phyloP scores from a whole-genome alignment of 2,113 vertebrate species.

The Sapajus apella region DNA sequence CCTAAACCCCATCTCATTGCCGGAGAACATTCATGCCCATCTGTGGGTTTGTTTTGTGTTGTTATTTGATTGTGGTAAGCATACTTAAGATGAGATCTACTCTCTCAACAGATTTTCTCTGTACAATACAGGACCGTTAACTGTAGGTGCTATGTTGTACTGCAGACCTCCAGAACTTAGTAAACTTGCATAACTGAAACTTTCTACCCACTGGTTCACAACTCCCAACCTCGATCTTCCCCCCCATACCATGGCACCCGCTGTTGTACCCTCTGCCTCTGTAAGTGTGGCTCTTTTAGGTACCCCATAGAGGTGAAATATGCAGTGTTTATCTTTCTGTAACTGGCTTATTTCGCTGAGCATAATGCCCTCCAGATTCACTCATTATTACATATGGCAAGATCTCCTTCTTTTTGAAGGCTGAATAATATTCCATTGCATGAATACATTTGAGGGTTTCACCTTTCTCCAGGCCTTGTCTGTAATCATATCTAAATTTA shows the following conservation, averaged over 20 bases:
- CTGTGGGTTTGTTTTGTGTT: background rate
- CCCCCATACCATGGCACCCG: too few species aligned
- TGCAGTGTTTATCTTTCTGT: background rate
- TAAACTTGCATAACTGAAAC: background rate
- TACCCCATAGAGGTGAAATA: background rate
- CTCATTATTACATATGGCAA: fast-evolving
- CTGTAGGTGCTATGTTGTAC: fast-evolving
- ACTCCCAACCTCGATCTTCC: fast-evolving
- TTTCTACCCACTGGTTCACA: background rate
- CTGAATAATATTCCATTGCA: background rate
- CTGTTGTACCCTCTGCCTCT: background rate
- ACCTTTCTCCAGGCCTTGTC: background rate
- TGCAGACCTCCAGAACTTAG: background rate
- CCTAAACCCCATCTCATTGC: fast-evolving
- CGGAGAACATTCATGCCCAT: background rate
- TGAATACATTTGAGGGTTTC: background rate
- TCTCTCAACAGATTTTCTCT: background rate
- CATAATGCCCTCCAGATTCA: background rate
- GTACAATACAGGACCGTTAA: too few species aligned
- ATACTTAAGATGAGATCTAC: background rate
- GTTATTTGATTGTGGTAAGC: background rate
- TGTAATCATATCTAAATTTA: background rate
- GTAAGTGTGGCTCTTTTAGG: background rate
- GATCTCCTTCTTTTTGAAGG: background rate
- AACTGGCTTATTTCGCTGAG: background rate